Evolutionary conservation across 2,113 vertebrate genomes (phyloP).

Genomic region (Cephalophus harveyi): DNA sequence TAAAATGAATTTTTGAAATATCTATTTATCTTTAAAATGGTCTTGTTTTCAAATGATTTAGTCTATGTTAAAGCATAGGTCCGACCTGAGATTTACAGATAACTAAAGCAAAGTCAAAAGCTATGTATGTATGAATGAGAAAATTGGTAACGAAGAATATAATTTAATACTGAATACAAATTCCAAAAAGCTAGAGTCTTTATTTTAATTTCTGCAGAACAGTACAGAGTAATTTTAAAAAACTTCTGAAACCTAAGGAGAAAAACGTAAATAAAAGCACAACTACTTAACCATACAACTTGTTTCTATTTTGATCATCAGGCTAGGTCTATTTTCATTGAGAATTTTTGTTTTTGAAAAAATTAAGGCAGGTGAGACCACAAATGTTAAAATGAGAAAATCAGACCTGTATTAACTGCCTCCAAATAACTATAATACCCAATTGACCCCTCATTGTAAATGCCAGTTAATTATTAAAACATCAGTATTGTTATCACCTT

Average conservation of each 20-base stretch:
- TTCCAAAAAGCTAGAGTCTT: background rate
- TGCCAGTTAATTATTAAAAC: constrained; percentile 42
- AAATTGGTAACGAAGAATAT: background rate
- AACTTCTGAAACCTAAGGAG: background rate
- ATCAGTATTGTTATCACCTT: background rate
- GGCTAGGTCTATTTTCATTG: background rate
- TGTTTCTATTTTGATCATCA: background rate
- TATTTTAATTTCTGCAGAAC: background rate
- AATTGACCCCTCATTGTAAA: constrained; percentile 1
- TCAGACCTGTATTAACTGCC: constrained; percentile 5
- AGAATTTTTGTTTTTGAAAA: background rate
- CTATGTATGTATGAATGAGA: background rate
- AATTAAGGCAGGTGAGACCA: background rate
- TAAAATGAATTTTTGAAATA: background rate
- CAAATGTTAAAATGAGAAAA: constrained; percentile 26
- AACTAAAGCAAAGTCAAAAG: background rate
- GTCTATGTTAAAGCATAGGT: background rate
- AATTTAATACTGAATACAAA: background rate
- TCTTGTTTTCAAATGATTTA: constrained; percentile 4
- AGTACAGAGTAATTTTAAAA: background rate
- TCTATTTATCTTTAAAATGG: background rate
- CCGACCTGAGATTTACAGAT: background rate
- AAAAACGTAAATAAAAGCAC: background rate
- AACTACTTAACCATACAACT: background rate
- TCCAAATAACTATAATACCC: background rate